These are phyloP conservation scores for Druceiella hillmani DNA, from an alignment of 2,888 invertebrate species.

Conservation along the genomic window DNA sequence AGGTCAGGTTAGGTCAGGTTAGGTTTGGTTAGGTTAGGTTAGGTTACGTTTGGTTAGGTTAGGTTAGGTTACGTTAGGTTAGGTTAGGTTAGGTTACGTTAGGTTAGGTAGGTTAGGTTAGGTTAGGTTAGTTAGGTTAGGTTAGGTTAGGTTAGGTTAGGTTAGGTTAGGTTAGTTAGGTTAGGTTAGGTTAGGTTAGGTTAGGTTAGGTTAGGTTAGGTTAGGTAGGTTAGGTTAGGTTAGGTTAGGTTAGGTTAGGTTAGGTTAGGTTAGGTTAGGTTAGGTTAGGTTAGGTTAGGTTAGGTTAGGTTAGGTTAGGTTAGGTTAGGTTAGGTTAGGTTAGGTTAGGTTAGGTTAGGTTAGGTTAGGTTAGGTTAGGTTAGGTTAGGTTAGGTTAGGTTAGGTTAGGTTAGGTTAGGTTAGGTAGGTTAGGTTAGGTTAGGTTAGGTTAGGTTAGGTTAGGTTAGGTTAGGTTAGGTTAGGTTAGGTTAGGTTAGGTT, in stretches of 20 bases:
- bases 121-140: too few relatives aligned
- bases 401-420: conserved; percentile 9
- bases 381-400: too few relatives aligned
- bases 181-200: conserved; percentile 21
- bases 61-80: too few relatives aligned
- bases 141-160: not conserved
- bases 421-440: not conserved
- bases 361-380: conserved; percentile 7
- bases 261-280: conserved; percentile 12
- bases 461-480: conserved; percentile 21
- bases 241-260: conserved; percentile 12
- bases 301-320: conserved; percentile 12
- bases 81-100: conserved; percentile 9
- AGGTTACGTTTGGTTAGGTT: conserved; percentile 7
- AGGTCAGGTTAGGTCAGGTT: not conserved
- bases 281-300: too few relatives aligned
- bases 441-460: not conserved
- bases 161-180: conserved; percentile 22
- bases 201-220: conserved; percentile 16
- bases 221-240: conserved; percentile 11
- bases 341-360: conserved; percentile 8
- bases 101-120: conserved; percentile 1
- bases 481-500: conserved; percentile 21
- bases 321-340: conserved; percentile 11
- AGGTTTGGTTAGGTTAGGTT: conserved; percentile 7